These are phyloP conservation scores for Odontothrips loti DNA, from an alignment of 2,888 invertebrate species.

Conservation along the genomic window DNA sequence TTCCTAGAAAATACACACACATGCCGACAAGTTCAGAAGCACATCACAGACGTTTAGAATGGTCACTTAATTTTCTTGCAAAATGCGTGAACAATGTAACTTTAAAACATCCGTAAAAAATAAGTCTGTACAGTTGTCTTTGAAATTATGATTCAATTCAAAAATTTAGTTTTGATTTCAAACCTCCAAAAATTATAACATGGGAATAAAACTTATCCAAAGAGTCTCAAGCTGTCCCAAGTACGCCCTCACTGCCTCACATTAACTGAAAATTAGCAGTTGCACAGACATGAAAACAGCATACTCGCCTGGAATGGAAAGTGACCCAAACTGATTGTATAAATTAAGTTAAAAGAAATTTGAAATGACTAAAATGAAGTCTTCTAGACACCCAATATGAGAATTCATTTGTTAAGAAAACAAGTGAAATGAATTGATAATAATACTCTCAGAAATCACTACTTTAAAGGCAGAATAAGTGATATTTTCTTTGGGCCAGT, in stretches of 20 bases:
- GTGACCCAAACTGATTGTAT: background rate
- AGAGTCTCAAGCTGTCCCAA: no score
- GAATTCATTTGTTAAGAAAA: background rate
- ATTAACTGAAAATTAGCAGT: no score
- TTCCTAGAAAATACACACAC: background rate
- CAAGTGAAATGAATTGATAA: background rate
- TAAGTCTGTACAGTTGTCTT: background rate
- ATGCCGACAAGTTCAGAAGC: background rate
- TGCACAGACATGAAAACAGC: no score
- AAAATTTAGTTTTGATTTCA: background rate
- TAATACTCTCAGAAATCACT: background rate
- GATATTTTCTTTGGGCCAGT: conserved; percentile 11
- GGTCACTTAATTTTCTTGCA: background rate
- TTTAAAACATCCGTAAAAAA: background rate
- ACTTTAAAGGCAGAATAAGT: background rate
- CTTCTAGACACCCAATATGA: background rate
- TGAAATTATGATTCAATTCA: background rate
- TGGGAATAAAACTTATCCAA: no score
- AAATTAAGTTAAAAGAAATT: background rate
- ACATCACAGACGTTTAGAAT: conserved; percentile 13
- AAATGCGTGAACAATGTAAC: background rate
- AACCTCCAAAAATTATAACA: background rate
- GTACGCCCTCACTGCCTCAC: no score
- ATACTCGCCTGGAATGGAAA: no score
- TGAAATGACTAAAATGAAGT: background rate